phyloP scores from a whole-genome alignment of 2,888 invertebrate genomes.

The Macrophya annulata region DNA sequence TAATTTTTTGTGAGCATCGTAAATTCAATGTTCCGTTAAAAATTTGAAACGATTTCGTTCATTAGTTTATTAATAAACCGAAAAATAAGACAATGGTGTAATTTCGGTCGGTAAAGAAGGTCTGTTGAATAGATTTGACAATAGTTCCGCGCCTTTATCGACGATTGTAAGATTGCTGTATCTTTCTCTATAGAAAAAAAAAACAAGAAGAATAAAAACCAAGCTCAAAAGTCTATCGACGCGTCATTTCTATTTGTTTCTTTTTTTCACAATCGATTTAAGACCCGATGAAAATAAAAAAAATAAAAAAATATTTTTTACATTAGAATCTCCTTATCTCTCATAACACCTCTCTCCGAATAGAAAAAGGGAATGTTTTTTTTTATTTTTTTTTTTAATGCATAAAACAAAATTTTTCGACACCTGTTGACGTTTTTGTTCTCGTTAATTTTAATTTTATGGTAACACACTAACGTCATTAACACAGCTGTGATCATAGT shows the following conservation, averaged over 20 bases:
- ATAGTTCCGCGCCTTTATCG: neutral
- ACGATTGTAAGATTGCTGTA: neutral
- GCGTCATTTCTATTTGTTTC: no score
- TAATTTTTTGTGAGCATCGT: neutral
- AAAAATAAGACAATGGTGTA: neutral
- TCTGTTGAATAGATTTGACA: neutral
- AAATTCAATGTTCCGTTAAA: no score
- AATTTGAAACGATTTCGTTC: neutral
- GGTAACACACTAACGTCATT: neutral
- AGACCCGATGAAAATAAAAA: neutral
- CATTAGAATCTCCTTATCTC: neutral
- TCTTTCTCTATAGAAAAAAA: neutral
- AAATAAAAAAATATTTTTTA: neutral
- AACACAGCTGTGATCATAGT: neutral
- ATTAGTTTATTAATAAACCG: neutral
- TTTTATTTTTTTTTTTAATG: neutral
- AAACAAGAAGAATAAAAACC: no score
- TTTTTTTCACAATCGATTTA: neutral
- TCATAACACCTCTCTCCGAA: neutral
- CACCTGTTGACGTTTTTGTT: neutral
- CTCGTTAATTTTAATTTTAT: neutral
- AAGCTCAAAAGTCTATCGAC: no score
- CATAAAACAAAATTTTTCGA: conserved; percentile 1
- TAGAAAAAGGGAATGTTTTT: neutral
- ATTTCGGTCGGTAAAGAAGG: neutral